Conservation (phyloP, 2,888 invertebrate species). For the Kuschelorhynchus macadamiae region DNA sequence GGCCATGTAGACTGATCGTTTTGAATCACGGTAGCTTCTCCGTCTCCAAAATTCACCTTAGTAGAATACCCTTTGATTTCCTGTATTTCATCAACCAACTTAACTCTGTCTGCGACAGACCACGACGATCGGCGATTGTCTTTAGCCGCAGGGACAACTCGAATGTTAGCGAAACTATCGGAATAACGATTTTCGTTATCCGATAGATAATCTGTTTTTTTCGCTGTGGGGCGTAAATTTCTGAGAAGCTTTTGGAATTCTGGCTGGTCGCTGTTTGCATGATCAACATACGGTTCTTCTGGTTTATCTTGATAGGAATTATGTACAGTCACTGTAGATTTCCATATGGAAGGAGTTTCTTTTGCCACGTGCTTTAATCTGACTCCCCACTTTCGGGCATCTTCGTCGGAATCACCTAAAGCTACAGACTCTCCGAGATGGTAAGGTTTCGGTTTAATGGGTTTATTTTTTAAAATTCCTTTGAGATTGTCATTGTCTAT, state of each 20-base stretch:
- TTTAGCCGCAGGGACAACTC: conserved; percentile 47
- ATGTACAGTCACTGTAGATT: conserved; percentile 67
- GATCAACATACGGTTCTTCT: conserved; percentile 18
- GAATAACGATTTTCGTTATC: conserved; percentile 53
- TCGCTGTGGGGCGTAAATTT: conserved; percentile 61
- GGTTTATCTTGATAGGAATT: conserved; percentile 60
- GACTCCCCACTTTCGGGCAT: conserved; percentile 70
- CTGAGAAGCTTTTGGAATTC: conserved; percentile 65
- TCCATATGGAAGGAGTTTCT: conserved; percentile 66
- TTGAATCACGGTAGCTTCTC: conserved; percentile 68
- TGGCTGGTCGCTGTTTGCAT: conserved; percentile 54
- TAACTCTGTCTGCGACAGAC: conserved; percentile 71
- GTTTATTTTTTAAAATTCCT: conserved; percentile 82
- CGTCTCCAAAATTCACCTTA: conserved; percentile 72
- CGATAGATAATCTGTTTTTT: conserved; percentile 58
- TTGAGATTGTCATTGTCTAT: conserved; percentile 70
- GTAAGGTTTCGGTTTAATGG: conserved; percentile 81
- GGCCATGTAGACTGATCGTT: conserved; percentile 64
- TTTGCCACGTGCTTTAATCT: conserved; percentile 68
- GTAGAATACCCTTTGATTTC: conserved; percentile 72
- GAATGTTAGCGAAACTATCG: conserved; percentile 55
- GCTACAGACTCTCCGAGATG: conserved; percentile 77
- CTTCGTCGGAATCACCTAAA: conserved; percentile 56
- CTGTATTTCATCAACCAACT: conserved; percentile 66
- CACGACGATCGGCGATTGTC: conserved; percentile 61